Base-by-base conservation (phyloP, 2,113 vertebrate genomes). In the Argyrosomus japonicus region DNA sequence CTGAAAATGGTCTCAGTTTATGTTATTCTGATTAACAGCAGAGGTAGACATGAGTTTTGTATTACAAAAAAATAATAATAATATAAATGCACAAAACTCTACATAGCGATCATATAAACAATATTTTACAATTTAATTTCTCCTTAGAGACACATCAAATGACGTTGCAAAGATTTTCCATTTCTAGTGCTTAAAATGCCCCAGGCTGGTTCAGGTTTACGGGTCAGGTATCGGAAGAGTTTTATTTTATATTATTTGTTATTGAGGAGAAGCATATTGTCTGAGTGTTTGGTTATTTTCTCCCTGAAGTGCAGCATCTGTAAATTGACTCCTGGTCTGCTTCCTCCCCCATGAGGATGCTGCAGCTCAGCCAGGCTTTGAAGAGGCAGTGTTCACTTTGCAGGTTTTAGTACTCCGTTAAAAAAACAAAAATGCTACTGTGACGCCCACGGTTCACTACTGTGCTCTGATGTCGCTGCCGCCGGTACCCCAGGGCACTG, bases 31-130 rank as follows among this genome's bases (percentile, higher is more conserved):
- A 77, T 51, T 12, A 70, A 71, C 32, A 86, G 75, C 68, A 87
- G 92, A 94, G 93, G 93, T 94, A 94, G 92, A 93, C 71, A 32
- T 36, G 82, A 90, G 89, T 86, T 92, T 86, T 81, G 78, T 68
- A 81, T 89, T 13, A 84, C 79, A 32, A 65, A 75, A 62, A 74
- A 43, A 40, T 8, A 71, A 60, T 62, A 70, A 77, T 43, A 69
- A 60, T 67, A 73, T 81, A 87, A 82, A 89, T 88, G 85, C 70
- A 91, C 83, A 87, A 88, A 92, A 87, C 75, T 86, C 80, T 69
- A 86, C 4, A 83, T 14, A 45, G 7, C 11, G 19, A 71, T 63
- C 18, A 43, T 88, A 91, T 93, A 13, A 74, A 93, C 89, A 92
- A 1, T 88, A 93, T 92, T 84, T 40, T 89, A 92, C 90, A 91